Conservation (phyloP, 2,797 vertebrate genomes). For the Eulemur albifrons region DNA sequence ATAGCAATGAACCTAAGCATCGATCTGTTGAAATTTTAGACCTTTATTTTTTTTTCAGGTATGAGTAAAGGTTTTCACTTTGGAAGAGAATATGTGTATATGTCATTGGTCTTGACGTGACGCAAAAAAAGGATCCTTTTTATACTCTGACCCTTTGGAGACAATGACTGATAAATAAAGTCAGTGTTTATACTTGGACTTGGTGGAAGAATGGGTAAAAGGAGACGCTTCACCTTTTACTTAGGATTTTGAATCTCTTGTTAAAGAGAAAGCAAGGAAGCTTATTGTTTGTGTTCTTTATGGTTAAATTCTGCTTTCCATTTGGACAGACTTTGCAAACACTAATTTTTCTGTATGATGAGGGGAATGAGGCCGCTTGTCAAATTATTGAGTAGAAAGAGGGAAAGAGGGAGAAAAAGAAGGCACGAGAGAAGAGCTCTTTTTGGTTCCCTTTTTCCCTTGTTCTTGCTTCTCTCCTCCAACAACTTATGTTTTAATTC, state of each 20-base stretch:
- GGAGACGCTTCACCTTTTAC: neutral
- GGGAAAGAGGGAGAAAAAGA: neutral
- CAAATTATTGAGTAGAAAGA: conserved; percentile 1
- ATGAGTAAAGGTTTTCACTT: neutral
- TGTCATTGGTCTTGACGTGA: neutral
- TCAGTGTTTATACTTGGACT: neutral
- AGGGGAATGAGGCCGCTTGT: neutral
- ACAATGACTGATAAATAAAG: neutral
- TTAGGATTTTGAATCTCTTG: neutral
- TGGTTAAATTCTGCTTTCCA: neutral
- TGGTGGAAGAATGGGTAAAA: neutral
- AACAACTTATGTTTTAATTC: conserved; percentile 76
- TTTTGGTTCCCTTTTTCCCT: neutral
- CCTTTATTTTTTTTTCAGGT: neutral
- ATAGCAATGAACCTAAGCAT: neutral
- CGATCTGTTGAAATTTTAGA: neutral
- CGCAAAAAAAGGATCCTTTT: neutral
- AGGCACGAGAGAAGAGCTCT: neutral
- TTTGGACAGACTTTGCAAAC: neutral
- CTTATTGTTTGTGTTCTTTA: neutral
- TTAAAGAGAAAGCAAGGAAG: neutral
- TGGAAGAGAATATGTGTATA: neutral
- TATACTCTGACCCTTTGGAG: neutral
- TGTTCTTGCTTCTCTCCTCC: neutral
- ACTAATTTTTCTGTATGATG: neutral